Evolutionary conservation across 2,797 vertebrate genomes (phyloP), one percentile per base, ranked within the genome.

Genomic region (Oryzias sinensis): DNA sequence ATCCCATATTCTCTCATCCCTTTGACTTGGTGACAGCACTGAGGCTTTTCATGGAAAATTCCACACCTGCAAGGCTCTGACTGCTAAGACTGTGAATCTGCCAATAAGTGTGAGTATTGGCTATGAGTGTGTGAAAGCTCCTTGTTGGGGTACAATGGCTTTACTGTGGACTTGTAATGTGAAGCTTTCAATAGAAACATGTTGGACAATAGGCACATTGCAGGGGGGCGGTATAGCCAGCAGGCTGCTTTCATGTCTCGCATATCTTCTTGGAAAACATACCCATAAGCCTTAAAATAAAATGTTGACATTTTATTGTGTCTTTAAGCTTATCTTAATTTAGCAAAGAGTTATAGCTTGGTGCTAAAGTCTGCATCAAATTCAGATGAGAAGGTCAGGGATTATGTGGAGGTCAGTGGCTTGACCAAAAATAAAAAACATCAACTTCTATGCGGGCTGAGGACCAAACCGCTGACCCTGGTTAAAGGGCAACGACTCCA

Each of bases 151-250:
- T 59, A 93, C 90, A 92, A 92, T 91, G 74, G 81, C 49, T 2
- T 41, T 80, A 83, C 82, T 93, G 89, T 93, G 74, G 74, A 55
- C 69, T 71, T 80, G 85, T 86, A 89, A 87, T 82, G 77, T 81
- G 85, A 89, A 72, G 80, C 81, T 70, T 70, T 84, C 72, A 71
- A 82, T 84, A 79, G 79, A 68, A 88, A 78, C 79, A 74, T 70
- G 50, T 76, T 47, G 52, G 59, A 92, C 88, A 91, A 90, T 83
- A 66, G 87, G 49, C 15, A 65, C 86, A 68, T 88, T 91, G 66
- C 81, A 76, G 9, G 60, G 43, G 45, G 0, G 59, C 81, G 71
- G 80, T 70, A 82, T 78, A 74, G 69, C 59, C 58, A 64, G 58
- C 59, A 62, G 74, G 68, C 81, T 70, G 74, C 86, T 83, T 73